These are phyloP conservation scores for Caligus rogercresseyi DNA, from an alignment of 1,140 invertebrate species.

Conservation along the genomic window DNA sequence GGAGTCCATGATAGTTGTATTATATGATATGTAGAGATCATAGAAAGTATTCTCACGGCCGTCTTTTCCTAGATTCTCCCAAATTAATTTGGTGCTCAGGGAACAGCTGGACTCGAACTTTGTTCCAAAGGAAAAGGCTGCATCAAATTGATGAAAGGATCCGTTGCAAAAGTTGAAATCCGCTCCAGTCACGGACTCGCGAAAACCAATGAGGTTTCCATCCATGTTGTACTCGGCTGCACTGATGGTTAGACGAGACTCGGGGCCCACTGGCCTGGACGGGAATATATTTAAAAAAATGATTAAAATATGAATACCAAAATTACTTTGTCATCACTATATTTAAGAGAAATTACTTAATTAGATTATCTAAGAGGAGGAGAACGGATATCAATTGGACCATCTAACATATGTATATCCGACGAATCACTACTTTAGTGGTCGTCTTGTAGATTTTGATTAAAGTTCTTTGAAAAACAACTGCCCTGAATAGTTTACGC, in stretches of 20 bases:
- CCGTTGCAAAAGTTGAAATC: constrained; percentile 13
- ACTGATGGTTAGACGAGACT: not conserved
- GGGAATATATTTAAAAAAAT: no score
- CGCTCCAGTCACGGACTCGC: not conserved
- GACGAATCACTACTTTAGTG: no score
- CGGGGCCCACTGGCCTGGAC: not conserved
- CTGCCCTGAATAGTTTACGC: no score
- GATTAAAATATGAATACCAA: no score
- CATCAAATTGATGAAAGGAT: constrained; percentile 11
- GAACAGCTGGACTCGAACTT: not conserved
- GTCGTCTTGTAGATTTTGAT: no score
- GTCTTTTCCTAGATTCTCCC: not conserved
- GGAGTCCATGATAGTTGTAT: not conserved
- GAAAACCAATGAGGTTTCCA: not conserved
- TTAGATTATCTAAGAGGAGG: no score
- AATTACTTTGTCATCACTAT: no score
- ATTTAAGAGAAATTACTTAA: no score
- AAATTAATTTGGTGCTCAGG: not conserved
- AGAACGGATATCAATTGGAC: no score
- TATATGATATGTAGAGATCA: constrained; percentile 13
- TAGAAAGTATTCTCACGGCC: not conserved
- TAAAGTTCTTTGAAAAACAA: no score
- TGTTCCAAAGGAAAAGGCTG: constrained; percentile 10
- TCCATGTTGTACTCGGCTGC: not conserved
- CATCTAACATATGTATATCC: no score